Percentiles rank a stretch among this genome's conserved stretches.
Conservation (phyloP, 2,888 invertebrate genomes). For the Phrixothrix hirtus region DNA sequence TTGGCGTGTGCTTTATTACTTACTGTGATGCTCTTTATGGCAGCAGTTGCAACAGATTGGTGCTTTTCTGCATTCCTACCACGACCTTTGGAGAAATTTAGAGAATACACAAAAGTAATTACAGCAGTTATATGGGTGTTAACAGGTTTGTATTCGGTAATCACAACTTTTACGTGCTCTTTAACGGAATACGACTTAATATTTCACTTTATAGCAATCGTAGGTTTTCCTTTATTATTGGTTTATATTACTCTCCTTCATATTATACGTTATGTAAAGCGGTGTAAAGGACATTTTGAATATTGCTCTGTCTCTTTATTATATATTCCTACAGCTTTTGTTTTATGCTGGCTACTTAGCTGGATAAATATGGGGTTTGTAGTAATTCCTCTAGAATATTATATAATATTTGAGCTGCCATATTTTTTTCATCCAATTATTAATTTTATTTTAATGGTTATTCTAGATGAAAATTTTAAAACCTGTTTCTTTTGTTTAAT, state of each 20-base stretch:
- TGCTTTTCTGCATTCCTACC: conserved; percentile 21
- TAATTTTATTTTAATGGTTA: conserved; percentile 12
- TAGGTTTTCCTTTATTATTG: conserved; percentile 4
- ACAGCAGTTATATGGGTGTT: conserved; percentile 14
- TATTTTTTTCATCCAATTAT: conserved; percentile 16
- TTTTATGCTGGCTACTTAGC: conserved; percentile 16
- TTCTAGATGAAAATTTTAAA: conserved; percentile 15
- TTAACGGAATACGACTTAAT: conserved; percentile 11
- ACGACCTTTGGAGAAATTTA: conserved; percentile 12
- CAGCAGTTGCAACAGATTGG: conserved; percentile 19
- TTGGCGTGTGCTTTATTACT: conserved; percentile 17
- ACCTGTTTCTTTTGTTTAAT: conserved; percentile 12
- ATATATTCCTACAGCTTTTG: conserved; percentile 16
- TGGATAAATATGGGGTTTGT: conserved; percentile 15
- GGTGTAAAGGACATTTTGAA: conserved; percentile 5
- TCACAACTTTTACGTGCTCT: conserved; percentile 13
- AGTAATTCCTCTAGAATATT: conserved; percentile 3
- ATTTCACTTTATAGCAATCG: conserved; percentile 18
- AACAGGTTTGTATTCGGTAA: conserved; percentile 12
- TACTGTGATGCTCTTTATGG: conserved; percentile 18
- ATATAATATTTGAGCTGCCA: conserved; percentile 14
- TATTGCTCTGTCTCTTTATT: conserved; percentile 14
- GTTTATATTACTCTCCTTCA: conserved; percentile 11
- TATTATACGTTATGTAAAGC: conserved; percentile 13
- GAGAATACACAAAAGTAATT: conserved; percentile 14